Evolutionary conservation across 2,888 invertebrate species (phyloP).

Genomic region (Carpatolechia fugitivella): DNA sequence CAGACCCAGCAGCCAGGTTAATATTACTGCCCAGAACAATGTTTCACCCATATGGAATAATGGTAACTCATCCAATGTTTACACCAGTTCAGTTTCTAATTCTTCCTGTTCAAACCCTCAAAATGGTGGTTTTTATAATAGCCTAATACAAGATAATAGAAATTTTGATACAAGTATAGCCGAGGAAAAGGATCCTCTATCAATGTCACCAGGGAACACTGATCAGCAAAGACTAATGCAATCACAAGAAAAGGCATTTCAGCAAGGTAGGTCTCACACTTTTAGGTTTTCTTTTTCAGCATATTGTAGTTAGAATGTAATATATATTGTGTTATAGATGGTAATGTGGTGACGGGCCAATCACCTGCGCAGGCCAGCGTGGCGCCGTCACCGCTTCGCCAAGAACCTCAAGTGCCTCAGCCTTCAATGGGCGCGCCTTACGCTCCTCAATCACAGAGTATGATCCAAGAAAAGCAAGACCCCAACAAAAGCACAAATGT

Average conservation of each 20-base stretch:
- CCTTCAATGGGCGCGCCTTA: constrained; percentile 72
- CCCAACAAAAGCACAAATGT: constrained; percentile 46
- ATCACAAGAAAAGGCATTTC: constrained; percentile 62
- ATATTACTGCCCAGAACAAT: constrained; percentile 71
- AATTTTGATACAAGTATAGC: constrained; percentile 59
- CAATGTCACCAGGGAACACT: constrained; percentile 64
- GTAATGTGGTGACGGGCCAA: constrained; percentile 73
- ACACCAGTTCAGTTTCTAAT: constrained; percentile 58
- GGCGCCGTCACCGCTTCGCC: constrained; percentile 76
- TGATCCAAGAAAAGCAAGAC: constrained; percentile 56
- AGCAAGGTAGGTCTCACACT: constrained; percentile 52
- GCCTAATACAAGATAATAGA: constrained; percentile 61
- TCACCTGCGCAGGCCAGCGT: constrained; percentile 82
- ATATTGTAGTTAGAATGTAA: not conserved
- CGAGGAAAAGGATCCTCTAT: constrained; percentile 71
- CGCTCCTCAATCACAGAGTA: constrained; percentile 41
- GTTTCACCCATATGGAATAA: constrained; percentile 68
- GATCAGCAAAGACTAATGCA: constrained; percentile 61
- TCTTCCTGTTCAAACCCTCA: constrained; percentile 61
- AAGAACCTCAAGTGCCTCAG: constrained; percentile 74
- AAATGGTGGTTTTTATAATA: constrained; percentile 73
- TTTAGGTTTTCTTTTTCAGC: not conserved
- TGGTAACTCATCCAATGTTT: constrained; percentile 63
- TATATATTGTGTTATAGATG: constrained; percentile 41
- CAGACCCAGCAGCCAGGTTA: constrained; percentile 65